Evolutionary conservation across 2,797 vertebrate species (phyloP).

Genomic region (Petrocephalus sullivani): DNA sequence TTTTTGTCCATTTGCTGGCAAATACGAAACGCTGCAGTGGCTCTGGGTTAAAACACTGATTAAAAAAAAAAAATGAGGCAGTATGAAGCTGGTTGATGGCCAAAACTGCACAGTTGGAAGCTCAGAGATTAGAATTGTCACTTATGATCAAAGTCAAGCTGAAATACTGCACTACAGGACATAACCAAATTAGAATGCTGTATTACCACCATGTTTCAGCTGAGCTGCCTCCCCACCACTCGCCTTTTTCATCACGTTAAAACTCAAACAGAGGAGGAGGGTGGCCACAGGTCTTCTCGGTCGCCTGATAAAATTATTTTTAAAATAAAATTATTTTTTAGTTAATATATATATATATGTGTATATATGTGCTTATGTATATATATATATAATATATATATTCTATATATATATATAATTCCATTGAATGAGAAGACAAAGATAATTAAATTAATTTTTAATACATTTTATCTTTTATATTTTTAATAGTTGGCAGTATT

Average conservation of each 20-base stretch:
- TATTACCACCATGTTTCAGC: slow-evolving; percentile 21
- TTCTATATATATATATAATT: neutral
- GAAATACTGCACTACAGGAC: slow-evolving; percentile 37
- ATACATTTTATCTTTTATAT: neutral
- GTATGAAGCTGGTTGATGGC: slow-evolving; percentile 46
- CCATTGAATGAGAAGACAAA: neutral
- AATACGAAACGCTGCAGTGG: neutral
- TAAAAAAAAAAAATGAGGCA: slow-evolving; percentile 25
- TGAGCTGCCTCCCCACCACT: neutral
- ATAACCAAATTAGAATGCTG: slow-evolving; percentile 38
- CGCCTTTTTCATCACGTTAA: neutral
- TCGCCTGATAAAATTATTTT: neutral
- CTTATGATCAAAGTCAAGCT: slow-evolving; percentile 60
- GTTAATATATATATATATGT: neutral
- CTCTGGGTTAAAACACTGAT: slow-evolving; percentile 36
- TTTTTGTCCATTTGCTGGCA: neutral
- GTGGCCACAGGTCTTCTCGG: neutral
- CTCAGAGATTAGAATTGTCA: slow-evolving; percentile 68
- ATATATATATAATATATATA: neutral
- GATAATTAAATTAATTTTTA: neutral
- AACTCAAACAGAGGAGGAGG: neutral
- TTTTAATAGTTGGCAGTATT: neutral
- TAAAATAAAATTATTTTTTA: too few relatives aligned
- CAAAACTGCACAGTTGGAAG: slow-evolving; percentile 58
- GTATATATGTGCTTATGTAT: neutral